Evolutionary conservation across 2,797 vertebrate species (phyloP), one percentile per base, ranked within the genome.

Genomic region (Falco cherrug): DNA sequence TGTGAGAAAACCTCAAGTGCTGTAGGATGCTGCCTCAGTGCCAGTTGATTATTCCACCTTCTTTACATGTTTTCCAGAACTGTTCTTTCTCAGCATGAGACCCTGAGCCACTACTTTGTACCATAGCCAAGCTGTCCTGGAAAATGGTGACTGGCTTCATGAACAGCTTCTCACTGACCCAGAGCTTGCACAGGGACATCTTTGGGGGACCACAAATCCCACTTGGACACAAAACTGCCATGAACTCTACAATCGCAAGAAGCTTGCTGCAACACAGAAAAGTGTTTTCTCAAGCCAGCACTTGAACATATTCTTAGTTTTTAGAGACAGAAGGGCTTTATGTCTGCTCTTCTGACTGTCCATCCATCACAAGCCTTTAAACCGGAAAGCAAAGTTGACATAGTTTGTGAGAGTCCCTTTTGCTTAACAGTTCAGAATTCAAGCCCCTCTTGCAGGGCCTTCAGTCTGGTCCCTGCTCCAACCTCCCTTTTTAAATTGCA

Each of bases 61-160:
- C 73, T 65, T 28, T 0, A 53, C 9, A 0, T 24, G 14, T 87
- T 87, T 87, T 89, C 16, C 4, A 5, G 21, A 73, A 35, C 16
- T 84, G 28, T 54, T 89, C 56, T 74, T 91, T 80, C 31, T 79
- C 56, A 79, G 29, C 47, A 75, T 0, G 1, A 56, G 26, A 69
- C 10, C 16, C 37, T 41, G 28, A 91, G 28, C 17, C 53, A 28
- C 45, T n/a, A 9, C 45, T 67, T 81, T 5, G 2, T 28, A 50
- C 16, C 1, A 2, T 0, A 75, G 25, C 50, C 56, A 15, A 11
- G 1, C 2, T 39, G 33, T 19, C 63, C 85, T 76, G 61, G 41
- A 45, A 74, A 60, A 13, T 6, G 13, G 24, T 60, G 45, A 64
- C 41, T 78, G 77, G 6, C 50, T 88, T 86, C 48, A 56, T 19